Conservation (phyloP, 2,113 vertebrate species). For the Chunga burmeisteri region DNA sequence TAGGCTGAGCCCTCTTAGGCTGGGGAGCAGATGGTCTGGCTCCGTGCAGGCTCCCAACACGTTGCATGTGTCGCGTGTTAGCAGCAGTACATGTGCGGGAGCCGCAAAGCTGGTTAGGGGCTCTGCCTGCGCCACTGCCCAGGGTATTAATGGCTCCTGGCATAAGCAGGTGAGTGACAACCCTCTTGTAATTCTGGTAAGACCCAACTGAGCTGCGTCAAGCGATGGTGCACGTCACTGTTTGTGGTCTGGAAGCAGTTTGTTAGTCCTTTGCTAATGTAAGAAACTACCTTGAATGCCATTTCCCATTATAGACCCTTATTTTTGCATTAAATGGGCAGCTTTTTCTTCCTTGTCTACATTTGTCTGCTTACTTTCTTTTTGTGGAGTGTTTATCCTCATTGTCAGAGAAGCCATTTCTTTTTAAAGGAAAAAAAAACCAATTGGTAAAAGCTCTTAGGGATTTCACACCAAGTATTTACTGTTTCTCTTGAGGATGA, state of each 20-base stretch:
- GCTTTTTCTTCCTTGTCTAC: not conserved
- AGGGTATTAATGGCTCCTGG: not conserved
- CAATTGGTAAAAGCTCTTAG: not conserved
- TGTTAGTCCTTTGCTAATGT: not conserved
- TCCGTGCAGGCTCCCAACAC: not conserved
- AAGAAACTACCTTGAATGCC: not conserved
- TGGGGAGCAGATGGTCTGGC: constrained; percentile 27
- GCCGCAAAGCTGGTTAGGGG: not conserved
- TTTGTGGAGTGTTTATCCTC: not conserved
- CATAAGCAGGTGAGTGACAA: not conserved
- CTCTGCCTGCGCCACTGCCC: not conserved
- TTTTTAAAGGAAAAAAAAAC: not conserved
- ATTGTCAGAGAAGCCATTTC: not conserved
- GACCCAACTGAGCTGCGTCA: rapidly evolving
- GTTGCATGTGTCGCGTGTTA: not conserved
- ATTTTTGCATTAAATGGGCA: not conserved
- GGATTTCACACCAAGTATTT: not conserved
- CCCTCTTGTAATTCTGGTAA: not conserved
- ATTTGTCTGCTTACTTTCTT: not conserved
- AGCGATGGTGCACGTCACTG: rapidly evolving
- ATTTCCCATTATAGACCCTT: not conserved
- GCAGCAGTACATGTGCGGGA: not conserved
- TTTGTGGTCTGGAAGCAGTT: not conserved
- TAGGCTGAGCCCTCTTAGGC: not conserved
- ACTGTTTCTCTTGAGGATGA: not conserved